Percentiles rank a stretch among this genome's conserved stretches.
phyloP scores from a whole-genome alignment of 1,140 invertebrate genomes.

The Lepidurus couesii region DNA sequence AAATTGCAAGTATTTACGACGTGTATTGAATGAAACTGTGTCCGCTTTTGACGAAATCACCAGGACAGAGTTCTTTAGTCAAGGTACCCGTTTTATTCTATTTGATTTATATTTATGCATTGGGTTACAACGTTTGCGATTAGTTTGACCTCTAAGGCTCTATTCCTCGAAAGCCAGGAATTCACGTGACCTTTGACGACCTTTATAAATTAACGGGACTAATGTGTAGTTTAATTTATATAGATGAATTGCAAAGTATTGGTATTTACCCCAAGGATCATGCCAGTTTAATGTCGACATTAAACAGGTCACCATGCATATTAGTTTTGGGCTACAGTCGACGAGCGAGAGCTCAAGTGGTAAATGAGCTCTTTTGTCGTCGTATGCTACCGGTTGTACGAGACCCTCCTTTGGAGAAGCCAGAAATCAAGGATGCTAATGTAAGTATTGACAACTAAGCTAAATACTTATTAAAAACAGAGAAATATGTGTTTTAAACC shows the following conservation, averaged over 20 bases:
- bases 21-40: constrained; percentile 8
- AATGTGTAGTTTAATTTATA: neutral
- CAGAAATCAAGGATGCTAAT: neutral
- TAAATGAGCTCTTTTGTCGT: constrained; percentile 4
- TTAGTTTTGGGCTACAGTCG: constrained; percentile 11
- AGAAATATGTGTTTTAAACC: neutral
- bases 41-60: constrained; percentile 1
- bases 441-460: neutral
- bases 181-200: neutral
- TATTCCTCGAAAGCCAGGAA: neutral
- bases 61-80: constrained; percentile 9
- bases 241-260: constrained; percentile 6
- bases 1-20: neutral
- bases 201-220: neutral
- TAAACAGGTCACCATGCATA: neutral
- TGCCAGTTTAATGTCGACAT: neutral
- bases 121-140: neutral
- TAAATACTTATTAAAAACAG: neutral
- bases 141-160: neutral
- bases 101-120: neutral
- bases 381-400: neutral
- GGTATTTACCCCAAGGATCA: neutral
- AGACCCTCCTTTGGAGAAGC: neutral
- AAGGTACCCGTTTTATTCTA: neutral
- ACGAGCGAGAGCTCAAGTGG: neutral